Evolutionary conservation across 2,888 invertebrate genomes (phyloP).

Genomic region (Venusia cambrica): DNA sequence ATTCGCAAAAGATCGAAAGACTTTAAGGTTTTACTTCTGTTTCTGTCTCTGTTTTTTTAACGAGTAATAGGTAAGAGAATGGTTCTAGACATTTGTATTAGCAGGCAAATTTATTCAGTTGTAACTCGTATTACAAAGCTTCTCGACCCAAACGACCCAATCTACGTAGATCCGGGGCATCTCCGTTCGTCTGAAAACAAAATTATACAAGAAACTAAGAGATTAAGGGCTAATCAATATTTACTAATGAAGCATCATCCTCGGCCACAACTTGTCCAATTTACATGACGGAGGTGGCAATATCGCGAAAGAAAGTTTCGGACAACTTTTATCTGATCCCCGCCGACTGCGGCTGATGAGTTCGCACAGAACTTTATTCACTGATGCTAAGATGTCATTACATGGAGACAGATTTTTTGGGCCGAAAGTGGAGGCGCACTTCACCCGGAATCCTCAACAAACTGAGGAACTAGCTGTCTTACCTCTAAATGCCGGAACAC

Average conservation of each 20-base stretch:
- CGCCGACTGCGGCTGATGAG: conserved; percentile 73
- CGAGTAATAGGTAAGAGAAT: too few relatives aligned
- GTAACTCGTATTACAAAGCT: conserved; percentile 32
- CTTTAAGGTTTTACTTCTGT: too few relatives aligned
- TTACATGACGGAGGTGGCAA: conserved; percentile 78
- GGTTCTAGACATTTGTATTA: too few relatives aligned
- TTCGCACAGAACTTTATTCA: conserved; percentile 74
- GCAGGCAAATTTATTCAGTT: conserved; percentile 12
- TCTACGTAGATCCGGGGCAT: conserved; percentile 29
- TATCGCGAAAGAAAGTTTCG: conserved; percentile 76
- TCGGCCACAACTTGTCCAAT: conserved; percentile 71
- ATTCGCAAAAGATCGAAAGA: too few relatives aligned
- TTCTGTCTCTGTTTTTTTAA: too few relatives aligned
- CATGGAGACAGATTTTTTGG: conserved; percentile 54
- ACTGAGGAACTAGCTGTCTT: too few relatives aligned
- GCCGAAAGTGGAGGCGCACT: too few relatives aligned
- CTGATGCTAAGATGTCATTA: conserved; percentile 57
- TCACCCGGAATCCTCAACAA: too few relatives aligned
- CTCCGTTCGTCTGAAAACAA: conserved; percentile 49
- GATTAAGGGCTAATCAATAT: conserved; percentile 70
- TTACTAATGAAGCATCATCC: conserved; percentile 67
- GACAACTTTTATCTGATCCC: conserved; percentile 76
- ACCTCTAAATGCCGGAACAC: too few relatives aligned
- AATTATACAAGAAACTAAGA: conserved; percentile 53
- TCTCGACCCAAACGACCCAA: conserved; percentile 35